Evolutionary conservation across 37 sponge, comb jelly and placozoan genomes (phyloP).

Genomic region (Diacarnus erythraeanus): DNA sequence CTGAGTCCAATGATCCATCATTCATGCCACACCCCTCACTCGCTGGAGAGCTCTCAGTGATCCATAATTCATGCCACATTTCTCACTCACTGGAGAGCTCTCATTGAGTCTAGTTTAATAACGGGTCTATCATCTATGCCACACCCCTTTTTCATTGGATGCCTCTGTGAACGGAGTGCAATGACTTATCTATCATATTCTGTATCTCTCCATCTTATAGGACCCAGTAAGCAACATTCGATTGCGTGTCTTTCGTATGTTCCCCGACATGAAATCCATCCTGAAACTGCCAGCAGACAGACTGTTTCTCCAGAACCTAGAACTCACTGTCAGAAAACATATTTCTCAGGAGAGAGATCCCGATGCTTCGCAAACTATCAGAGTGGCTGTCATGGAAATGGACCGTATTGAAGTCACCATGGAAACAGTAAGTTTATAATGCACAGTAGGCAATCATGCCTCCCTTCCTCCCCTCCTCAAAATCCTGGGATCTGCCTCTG

Average conservation of each 20-base stretch:
- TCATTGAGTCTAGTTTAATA: no score
- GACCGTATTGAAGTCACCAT: constrained; percentile 68
- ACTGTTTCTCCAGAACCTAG: constrained; percentile 49
- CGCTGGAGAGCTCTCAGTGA: no score
- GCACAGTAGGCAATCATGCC: background rate
- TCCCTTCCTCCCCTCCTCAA: no score
- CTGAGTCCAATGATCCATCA: no score
- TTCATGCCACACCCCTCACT: no score
- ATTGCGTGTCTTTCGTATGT: constrained; percentile 37
- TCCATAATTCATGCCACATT: no score
- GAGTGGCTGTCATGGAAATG: constrained; percentile 57
- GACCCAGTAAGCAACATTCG: constrained; percentile 68
- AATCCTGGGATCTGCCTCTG: no score
- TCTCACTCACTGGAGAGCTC: no score
- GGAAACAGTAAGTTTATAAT: constrained; percentile 61
- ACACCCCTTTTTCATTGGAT: no score
- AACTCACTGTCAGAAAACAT: constrained; percentile 37
- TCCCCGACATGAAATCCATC: constrained; percentile 61
- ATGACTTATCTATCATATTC: background rate
- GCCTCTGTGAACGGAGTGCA: no score
- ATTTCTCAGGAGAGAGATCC: constrained; percentile 69
- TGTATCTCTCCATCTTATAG: constrained; percentile 16
- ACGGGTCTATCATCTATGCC: no score
- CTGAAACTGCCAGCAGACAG: constrained; percentile 69
- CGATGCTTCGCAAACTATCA: constrained; percentile 45